Evolutionary conservation across 2,113 vertebrate genomes (phyloP).

Genomic region (Gila orcuttii): DNA sequence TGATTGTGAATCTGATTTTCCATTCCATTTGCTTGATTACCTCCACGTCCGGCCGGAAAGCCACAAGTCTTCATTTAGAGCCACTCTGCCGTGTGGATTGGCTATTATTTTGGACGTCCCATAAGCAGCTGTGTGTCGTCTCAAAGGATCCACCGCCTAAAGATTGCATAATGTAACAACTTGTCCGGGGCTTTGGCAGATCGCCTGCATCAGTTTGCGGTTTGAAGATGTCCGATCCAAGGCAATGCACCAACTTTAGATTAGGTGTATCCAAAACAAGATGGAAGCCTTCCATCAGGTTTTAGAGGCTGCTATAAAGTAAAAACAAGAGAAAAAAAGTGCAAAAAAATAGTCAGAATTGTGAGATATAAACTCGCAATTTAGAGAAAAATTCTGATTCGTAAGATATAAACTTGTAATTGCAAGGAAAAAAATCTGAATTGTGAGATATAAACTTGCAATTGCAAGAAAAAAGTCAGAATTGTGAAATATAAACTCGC

Average conservation of each 20-base stretch:
- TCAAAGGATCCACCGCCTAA: constrained; percentile 41
- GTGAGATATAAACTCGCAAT: too few species aligned
- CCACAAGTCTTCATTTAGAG: constrained; percentile 36
- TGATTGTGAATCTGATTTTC: constrained; percentile 32
- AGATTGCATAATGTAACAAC: constrained; percentile 51
- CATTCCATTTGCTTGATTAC: constrained; percentile 38
- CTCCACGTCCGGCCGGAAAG: constrained; percentile 7
- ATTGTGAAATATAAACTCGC: too few species aligned
- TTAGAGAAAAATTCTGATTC: too few species aligned
- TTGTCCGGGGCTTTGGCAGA: constrained; percentile 53
- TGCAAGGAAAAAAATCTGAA: too few species aligned
- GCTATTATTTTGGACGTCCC: constrained; percentile 41
- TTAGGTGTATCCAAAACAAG: background rate
- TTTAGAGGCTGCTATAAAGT: too few species aligned
- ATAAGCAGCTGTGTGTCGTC: background rate
- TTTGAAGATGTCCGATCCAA: constrained; percentile 31
- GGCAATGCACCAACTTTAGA: constrained; percentile 7
- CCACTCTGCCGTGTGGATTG: constrained; percentile 12
- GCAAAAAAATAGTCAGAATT: too few species aligned
- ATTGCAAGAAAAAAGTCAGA: too few species aligned
- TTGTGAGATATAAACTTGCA: too few species aligned
- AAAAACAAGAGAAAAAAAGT: too few species aligned
- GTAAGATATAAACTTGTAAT: too few species aligned
- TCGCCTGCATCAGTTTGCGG: background rate
- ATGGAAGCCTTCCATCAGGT: background rate